Conservation (phyloP, 2,888 invertebrate species). For the Apomyelois bistriatella region DNA sequence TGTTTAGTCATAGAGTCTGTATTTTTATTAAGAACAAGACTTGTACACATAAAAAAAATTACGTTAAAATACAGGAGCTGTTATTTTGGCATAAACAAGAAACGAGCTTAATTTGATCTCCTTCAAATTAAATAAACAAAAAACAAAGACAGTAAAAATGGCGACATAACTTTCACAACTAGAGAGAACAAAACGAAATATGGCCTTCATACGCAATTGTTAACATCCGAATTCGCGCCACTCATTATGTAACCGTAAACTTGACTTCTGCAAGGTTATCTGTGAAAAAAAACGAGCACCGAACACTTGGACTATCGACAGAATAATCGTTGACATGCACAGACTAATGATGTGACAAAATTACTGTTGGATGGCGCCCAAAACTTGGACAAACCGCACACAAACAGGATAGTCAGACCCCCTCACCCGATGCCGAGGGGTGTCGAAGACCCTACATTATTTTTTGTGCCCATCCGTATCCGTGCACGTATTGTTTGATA, state of each 20-base stretch:
- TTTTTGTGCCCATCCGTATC: conserved; percentile 30
- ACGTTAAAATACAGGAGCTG: no score
- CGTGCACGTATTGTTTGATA: conserved; percentile 47
- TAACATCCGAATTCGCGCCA: conserved; percentile 11
- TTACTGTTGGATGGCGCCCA: conserved; percentile 25
- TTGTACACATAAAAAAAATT: no score
- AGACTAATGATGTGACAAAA: conserved; percentile 30
- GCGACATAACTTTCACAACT: conserved; percentile 3
- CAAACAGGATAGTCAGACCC: conserved; percentile 17
- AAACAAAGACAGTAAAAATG: neutral
- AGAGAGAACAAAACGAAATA: neutral
- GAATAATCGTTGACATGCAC: conserved; percentile 14
- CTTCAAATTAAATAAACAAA: neutral
- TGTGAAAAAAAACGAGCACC: conserved; percentile 9
- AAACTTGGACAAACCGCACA: conserved; percentile 19
- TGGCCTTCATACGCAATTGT: conserved; percentile 12
- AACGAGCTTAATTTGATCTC: no score
- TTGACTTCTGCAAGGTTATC: conserved; percentile 13
- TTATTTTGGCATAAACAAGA: no score
- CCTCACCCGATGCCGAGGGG: conserved; percentile 16
- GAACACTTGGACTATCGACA: neutral
- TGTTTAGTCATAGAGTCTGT: no score
- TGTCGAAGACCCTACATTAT: conserved; percentile 28
- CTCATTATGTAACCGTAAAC: conserved; percentile 14
- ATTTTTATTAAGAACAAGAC: no score